phyloP scores from a whole-genome alignment of 2,113 vertebrate species.

The Dicaeum eximium region DNA sequence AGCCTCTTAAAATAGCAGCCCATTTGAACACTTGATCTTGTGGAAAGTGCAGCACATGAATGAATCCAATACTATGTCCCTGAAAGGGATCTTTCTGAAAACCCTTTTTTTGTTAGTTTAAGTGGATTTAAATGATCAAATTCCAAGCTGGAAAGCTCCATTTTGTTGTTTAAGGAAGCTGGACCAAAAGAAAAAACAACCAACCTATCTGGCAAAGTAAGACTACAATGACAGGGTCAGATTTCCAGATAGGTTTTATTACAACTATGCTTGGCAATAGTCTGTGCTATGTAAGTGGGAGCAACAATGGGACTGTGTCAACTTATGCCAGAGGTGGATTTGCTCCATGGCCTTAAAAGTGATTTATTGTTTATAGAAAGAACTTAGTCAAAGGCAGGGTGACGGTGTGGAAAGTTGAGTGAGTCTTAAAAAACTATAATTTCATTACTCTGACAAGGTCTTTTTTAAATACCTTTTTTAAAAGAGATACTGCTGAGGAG shows the following conservation, averaged over 20 bases:
- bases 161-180: constrained; percentile 28
- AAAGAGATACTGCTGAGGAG: neutral
- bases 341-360: constrained; percentile 17
- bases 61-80: neutral
- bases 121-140: constrained; percentile 10
- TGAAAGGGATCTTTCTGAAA: neutral
- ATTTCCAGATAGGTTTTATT: constrained; percentile 37
- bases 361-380: constrained; percentile 10
- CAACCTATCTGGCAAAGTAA: neutral
- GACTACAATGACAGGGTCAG: constrained; percentile 31
- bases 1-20: neutral
- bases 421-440: neutral
- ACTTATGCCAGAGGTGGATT: constrained; percentile 7
- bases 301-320: constrained; percentile 6
- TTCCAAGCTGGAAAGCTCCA: neutral
- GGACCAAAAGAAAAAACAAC: neutral
- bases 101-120: neutral
- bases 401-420: neutral
- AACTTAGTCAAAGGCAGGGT: neutral
- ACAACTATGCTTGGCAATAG: constrained; percentile 13
- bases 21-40: neutral
- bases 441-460: neutral
- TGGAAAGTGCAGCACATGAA: neutral
- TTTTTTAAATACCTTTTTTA: neutral
- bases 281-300: neutral